phyloP scores from a whole-genome alignment of 2,113 vertebrate genomes.

The Leptocoma aspasia region DNA sequence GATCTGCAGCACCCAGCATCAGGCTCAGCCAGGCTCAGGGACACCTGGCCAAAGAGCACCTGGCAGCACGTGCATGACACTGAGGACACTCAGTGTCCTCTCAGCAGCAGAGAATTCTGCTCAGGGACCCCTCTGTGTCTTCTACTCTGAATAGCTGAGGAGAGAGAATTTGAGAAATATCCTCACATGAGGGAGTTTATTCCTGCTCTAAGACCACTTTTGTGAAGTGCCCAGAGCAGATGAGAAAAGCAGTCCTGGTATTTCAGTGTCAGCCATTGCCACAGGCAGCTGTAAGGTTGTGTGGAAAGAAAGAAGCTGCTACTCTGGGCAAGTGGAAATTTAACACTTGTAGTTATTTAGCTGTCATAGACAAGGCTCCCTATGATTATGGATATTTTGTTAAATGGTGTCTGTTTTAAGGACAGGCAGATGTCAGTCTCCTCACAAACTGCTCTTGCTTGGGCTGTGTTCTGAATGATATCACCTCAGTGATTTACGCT shows the following conservation, averaged over 20 bases:
- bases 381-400: background rate
- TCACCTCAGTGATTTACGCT: background rate
- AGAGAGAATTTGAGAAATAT: background rate
- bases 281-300: background rate
- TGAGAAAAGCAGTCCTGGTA: background rate
- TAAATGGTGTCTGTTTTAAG: background rate
- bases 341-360: background rate
- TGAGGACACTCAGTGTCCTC: no score
- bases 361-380: background rate
- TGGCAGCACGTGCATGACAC: accelerated
- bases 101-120: background rate
- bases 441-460: background rate
- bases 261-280: background rate
- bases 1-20: background rate
- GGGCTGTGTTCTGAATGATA: background rate
- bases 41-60: background rate
- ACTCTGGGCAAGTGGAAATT: background rate
- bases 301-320: background rate
- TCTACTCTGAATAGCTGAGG: background rate
- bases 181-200: background rate
- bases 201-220: background rate
- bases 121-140: background rate
- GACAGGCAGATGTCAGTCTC: background rate
- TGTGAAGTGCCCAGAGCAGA: background rate
- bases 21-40: background rate